Conservation (phyloP, 2,888 invertebrate genomes). For the Drosophila rubida region DNA sequence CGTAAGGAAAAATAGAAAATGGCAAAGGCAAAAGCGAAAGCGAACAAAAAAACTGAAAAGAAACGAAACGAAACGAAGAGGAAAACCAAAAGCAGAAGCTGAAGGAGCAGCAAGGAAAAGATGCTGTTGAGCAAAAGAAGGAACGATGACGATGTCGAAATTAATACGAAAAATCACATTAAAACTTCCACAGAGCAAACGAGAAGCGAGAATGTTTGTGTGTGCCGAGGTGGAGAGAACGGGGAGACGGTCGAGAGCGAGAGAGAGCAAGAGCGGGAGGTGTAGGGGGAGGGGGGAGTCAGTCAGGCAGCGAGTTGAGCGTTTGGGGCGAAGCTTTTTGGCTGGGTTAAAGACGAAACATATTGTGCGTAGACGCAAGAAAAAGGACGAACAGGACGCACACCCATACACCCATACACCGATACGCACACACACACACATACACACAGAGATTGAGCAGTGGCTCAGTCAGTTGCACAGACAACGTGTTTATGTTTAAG, state of each 20-base stretch:
- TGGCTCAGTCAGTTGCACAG: slow-evolving; percentile 45
- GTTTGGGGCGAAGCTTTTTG: slow-evolving; percentile 56
- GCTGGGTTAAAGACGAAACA: slow-evolving; percentile 80
- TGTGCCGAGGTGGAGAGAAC: background rate
- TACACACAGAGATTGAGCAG: slow-evolving; percentile 19
- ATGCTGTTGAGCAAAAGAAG: slow-evolving; percentile 28
- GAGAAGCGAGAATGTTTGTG: slow-evolving; percentile 10
- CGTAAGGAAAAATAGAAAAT: slow-evolving; percentile 71
- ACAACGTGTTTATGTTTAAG: slow-evolving; percentile 77
- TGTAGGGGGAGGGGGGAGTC: background rate
- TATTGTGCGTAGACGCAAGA: slow-evolving; percentile 76
- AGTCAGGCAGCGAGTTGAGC: slow-evolving; percentile 13
- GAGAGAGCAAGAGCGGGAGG: background rate
- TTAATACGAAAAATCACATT: slow-evolving; percentile 79
- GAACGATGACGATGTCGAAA: slow-evolving; percentile 77
- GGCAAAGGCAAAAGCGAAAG: slow-evolving; percentile 12
- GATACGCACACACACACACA: slow-evolving; percentile 6
- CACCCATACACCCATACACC: slow-evolving; percentile 28
- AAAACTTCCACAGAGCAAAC: slow-evolving; percentile 64
- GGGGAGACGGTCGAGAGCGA: no score
- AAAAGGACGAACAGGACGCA: slow-evolving; percentile 56
- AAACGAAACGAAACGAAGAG: background rate
- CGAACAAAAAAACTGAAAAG: background rate
- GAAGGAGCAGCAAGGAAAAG: slow-evolving; percentile 3
- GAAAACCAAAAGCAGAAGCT: background rate